Base-by-base conservation (phyloP, 92 coral and sea anemone species). In the Siderastrea siderea region DNA sequence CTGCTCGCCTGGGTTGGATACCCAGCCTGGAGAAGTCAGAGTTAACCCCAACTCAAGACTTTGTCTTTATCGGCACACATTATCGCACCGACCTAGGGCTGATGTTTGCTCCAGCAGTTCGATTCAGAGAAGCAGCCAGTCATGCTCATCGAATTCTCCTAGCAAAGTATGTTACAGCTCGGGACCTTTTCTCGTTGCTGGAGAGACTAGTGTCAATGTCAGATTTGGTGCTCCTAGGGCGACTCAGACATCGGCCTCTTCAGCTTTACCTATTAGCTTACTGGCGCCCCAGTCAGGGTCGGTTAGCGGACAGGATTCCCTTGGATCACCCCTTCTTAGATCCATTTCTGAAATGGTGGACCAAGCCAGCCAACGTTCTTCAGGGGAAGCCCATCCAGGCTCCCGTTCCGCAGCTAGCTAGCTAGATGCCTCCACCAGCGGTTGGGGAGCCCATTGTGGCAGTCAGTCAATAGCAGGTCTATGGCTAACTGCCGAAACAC, bases 1-100 rank as follows among this genome's bases (percentile, higher is more conserved):
- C 74, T 5, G 16, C 72, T 66, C 51, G 87, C 68, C 80, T 83
- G 47, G 78, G 86, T 38, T 82, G 86, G 86, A 10, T 67, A 9
- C 86, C 86, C 77, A 82, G 77, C 43, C 78, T 16, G 43, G 87
- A 71, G 87, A 83, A 71, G 50, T 73, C 80, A 16, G 80, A 71
- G 61, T 17, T 72, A n/a, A 2, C 15, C 55, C 87, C 61, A 15
- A 43, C 80, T 26, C 87, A 83, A 17, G 80, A 83, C 55, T 47
- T 64, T 47, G 57, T 79, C 53, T 79, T 45, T 45, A 46, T 79
- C n/a, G 84, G 73, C 52, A 79, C 84, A 19, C 84, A 62, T 53
- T 62, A 64, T 19, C 84, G 49, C 12, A 79, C 84, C 54, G 71
- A 79, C 63, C 68, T 73, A 63, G 38, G 43, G 63, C 63, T 59